Evolutionary conservation across 2,888 invertebrate species (phyloP), one percentile per base, ranked within the genome.

Genomic region (Metacarcinus magister): DNA sequence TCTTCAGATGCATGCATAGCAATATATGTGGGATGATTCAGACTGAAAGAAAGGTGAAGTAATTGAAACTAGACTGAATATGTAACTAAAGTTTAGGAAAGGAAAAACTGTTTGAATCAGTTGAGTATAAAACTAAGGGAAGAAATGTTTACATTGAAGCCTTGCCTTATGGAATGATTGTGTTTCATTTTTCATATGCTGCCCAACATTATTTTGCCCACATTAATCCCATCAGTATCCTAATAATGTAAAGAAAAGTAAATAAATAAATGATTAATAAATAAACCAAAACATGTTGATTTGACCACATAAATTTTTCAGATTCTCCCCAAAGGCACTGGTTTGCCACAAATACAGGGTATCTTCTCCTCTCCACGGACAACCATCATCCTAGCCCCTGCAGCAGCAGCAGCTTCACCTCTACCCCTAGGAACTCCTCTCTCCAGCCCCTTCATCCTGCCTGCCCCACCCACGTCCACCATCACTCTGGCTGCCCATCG

Each of bases 251-350:
- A n/a, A 28, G 5, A 75, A 75, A 75, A 54, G 16, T 54, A 54
- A 16, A 54, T 54, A 13, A 16, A 75, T 8, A 75, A 10, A 75
- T 28, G 0, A 28, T 4, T 28, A 28, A 75, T 75, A 28, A 75
- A 28, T 28, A n/a, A 28, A 28, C 39, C 39, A 48, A 48, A 13
- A 54, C 54, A 54, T 54, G 54, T 54, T 54, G 54, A 54, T 16
- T 5, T 28, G 28, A n/a, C 28, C 7, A 75, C 28, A 28, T 10
- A 75, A 75, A 28, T 8, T 10, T 94, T 91, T 54, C 94, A 96
- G 96, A 96, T 96, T 92, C 94, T 94, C 92, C 96, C 94, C 4
- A 96, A 96, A 54, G 67, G 60, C 87, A 7, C 39, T 60, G 60
- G 92, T 94, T 28, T 28, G 44, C 16, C 87, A 87, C 87, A 87